These are phyloP conservation scores for Druceiella hillmani DNA, from an alignment of 2,888 invertebrate genomes.

Conservation along the genomic window DNA sequence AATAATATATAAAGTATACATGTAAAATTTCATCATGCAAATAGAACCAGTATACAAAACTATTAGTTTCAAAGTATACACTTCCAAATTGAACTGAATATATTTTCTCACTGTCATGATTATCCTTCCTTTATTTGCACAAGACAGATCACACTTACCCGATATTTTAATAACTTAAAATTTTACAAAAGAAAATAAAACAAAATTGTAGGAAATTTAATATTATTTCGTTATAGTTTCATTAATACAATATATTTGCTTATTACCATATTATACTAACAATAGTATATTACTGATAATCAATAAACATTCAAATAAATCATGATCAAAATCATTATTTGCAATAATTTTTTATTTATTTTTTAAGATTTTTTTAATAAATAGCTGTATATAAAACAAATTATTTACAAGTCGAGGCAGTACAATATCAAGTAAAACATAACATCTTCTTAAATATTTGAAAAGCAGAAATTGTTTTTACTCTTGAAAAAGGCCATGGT, in stretches of 20 bases:
- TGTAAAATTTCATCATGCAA: no score
- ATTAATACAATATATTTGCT: conserved; percentile 54
- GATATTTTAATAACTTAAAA: no score
- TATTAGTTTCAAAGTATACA: no score
- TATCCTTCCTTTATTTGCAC: no score
- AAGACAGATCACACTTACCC: no score
- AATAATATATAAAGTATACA: no score
- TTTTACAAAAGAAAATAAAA: no score
- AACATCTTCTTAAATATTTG: conserved; percentile 40
- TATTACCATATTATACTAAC: conserved; percentile 51
- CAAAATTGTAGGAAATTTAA: conserved; percentile 49
- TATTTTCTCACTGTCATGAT: no score
- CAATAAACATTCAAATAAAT: conserved; percentile 51
- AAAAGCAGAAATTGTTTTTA: conserved; percentile 40
- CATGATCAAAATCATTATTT: conserved; percentile 48
- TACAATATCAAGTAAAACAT: conserved; percentile 49
- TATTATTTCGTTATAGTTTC: conserved; percentile 54
- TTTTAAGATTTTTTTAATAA: conserved; percentile 53
- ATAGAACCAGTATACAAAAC: no score
- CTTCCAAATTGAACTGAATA: no score
- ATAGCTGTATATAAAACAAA: conserved; percentile 56
- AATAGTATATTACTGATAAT: conserved; percentile 47
- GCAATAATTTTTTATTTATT: conserved; percentile 49
- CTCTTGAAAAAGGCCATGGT: conserved; percentile 38
- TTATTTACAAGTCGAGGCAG: conserved; percentile 55